Evolutionary conservation across 2,888 invertebrate species (phyloP), one percentile per base, ranked within the genome.

Genomic region (Drosophila nigricruria): DNA sequence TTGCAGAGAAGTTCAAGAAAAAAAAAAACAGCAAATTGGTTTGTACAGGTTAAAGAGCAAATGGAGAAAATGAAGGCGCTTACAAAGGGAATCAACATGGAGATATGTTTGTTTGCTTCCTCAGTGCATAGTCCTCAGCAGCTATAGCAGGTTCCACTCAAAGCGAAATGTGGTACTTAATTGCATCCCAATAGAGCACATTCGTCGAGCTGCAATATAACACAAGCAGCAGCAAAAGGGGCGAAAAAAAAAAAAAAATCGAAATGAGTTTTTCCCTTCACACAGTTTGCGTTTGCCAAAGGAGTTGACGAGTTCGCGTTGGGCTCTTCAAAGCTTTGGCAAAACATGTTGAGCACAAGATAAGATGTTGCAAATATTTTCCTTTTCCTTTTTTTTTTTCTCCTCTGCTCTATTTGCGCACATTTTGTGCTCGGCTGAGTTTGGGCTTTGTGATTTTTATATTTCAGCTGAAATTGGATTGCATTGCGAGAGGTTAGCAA

Each of bases 151-250:
- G 32, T 66, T 52, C 42, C 47, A 52, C 32, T 64, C 69, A 70
- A 79, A 68, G 70, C 1, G 67, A 25, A 65, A 43, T 52, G 23
- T 25, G 63, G 70, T 72, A 82, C 77, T 88, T 84, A 84, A 84
- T 84, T 88, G 88, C 86, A 78, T 88, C 78, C 83, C 88, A 76
- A 82, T 78, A 77, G 82, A 71, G 70, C 67, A 62, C 60, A 69
- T 70, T 69, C 66, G 42, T 58, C 61, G 43, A 66, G 57, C 25
- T 47, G 64, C 62, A 64, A 45, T 53, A 47, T 40, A 67, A 69
- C 45, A 23, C 45, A 23, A 54, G 42, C 50, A 60, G 36, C 42
- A 43, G 34, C 25, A 30, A 45, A 16, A 12, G 16, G 14, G 42
- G 42, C 27, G 14, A 25, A 60, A n/a, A 32, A 27, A n/a, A 38